A percentile compares a stretch with the other conserved stretches of the same genome.
phyloP scores from a whole-genome alignment of 2,888 invertebrate genomes.

The Meteorus cinctellus region DNA sequence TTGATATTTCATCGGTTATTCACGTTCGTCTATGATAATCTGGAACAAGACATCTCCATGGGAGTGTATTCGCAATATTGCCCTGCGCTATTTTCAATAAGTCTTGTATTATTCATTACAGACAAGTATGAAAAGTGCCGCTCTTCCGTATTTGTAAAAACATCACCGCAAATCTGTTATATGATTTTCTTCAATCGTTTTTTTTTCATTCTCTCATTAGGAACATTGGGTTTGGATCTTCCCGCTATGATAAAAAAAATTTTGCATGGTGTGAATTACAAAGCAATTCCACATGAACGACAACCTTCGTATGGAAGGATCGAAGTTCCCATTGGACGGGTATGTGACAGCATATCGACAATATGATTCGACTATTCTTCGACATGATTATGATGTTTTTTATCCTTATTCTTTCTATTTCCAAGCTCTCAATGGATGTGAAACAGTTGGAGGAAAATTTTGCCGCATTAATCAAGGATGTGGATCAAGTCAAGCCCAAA shows the following conservation, averaged over 20 bases:
- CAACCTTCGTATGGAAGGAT: conserved; percentile 83
- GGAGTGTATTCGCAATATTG: too few species aligned
- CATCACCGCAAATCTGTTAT: too few species aligned
- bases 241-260: conserved; percentile 78
- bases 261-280: conserved; percentile 82
- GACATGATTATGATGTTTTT: conserved; percentile 33
- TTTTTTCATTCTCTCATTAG: conserved; percentile 65
- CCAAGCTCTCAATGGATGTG: conserved; percentile 83
- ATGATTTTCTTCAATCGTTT: too few species aligned
- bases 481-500: conserved; percentile 80
- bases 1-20: too few species aligned
- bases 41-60: too few species aligned
- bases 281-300: conserved; percentile 79
- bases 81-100: too few species aligned
- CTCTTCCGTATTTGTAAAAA: too few species aligned
- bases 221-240: conserved; percentile 82
- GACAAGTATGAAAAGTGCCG: too few species aligned
- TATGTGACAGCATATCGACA: conserved; percentile 69
- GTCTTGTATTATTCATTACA: too few species aligned
- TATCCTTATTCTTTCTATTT: conserved; percentile 1
- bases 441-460: conserved; percentile 85
- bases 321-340: conserved; percentile 81
- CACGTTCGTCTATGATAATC: too few species aligned
- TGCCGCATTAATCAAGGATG: conserved; percentile 78
- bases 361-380: conserved; percentile 28